These are phyloP conservation scores for Harpagifer antarcticus DNA, from an alignment of 2,797 vertebrate genomes.

Conservation along the genomic window DNA sequence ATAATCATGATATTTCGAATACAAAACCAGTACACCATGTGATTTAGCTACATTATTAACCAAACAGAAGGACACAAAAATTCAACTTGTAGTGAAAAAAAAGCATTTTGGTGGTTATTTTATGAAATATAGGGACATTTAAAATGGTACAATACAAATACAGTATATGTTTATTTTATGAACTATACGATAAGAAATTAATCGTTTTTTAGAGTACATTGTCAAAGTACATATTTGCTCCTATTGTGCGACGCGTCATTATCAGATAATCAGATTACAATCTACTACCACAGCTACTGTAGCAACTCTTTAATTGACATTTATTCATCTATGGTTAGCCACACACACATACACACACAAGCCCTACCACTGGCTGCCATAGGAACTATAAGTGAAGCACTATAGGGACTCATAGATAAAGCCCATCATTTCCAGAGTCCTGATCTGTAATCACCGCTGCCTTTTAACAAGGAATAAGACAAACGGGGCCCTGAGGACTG, in stretches of 20 bases:
- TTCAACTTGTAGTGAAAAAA: neutral
- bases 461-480: conserved; percentile 50
- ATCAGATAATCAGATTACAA: neutral
- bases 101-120: neutral
- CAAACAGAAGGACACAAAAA: neutral
- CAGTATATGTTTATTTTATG: neutral
- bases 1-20: too few species aligned
- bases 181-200: neutral
- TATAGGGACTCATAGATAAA: conserved; percentile 50
- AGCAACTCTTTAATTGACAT: neutral
- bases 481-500: conserved; percentile 46
- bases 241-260: neutral
- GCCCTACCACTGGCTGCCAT: neutral
- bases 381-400: conserved; percentile 42
- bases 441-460: conserved; percentile 61
- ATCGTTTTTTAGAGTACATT: neutral
- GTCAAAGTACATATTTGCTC: neutral
- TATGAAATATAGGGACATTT: neutral
- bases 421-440: conserved; percentile 37
- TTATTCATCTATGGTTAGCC: neutral
- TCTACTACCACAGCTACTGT: neutral
- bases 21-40: neutral
- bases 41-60: neutral
- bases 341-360: neutral
- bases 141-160: neutral